These are phyloP conservation scores for Nymphalis io DNA, from an alignment of 1,140 invertebrate genomes.

Conservation along the genomic window DNA sequence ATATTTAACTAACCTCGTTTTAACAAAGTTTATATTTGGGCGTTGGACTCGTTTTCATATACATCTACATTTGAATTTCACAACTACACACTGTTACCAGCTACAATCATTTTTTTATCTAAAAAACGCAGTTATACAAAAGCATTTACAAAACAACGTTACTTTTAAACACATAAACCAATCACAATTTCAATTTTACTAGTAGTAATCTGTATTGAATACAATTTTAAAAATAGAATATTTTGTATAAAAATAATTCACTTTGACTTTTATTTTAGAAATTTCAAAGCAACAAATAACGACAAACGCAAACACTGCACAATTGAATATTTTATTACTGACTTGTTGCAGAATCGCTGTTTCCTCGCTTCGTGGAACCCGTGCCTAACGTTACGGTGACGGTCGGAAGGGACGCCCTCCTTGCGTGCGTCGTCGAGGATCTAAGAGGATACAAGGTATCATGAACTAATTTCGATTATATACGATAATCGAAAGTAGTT, in stretches of 20 bases:
- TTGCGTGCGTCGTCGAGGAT: conserved; percentile 97
- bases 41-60: too few relatives aligned
- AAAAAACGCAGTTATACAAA: background rate
- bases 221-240: background rate
- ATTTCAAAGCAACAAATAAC: conserved; percentile 28
- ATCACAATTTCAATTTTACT: background rate
- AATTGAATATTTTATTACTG: conserved; percentile 39
- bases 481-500: too few relatives aligned
- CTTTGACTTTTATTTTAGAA: conserved; percentile 11
- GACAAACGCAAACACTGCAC: conserved; percentile 34
- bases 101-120: background rate
- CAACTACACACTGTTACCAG: background rate
- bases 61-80: background rate
- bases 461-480: conserved; percentile 19
- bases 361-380: conserved; percentile 93
- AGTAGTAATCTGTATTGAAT: background rate
- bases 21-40: background rate
- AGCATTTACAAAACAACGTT: background rate
- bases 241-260: conserved; percentile 1
- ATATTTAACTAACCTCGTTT: conserved; percentile 2
- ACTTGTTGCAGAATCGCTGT: conserved; percentile 72
- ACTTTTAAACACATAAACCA: conserved; percentile 4
- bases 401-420: conserved; percentile 91
- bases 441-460: conserved; percentile 93
- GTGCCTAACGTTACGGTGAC: conserved; percentile 96